These are phyloP conservation scores for Panagrolaimus sp. DNA, from an alignment of 1,140 invertebrate genomes.

Conservation along the genomic window DNA sequence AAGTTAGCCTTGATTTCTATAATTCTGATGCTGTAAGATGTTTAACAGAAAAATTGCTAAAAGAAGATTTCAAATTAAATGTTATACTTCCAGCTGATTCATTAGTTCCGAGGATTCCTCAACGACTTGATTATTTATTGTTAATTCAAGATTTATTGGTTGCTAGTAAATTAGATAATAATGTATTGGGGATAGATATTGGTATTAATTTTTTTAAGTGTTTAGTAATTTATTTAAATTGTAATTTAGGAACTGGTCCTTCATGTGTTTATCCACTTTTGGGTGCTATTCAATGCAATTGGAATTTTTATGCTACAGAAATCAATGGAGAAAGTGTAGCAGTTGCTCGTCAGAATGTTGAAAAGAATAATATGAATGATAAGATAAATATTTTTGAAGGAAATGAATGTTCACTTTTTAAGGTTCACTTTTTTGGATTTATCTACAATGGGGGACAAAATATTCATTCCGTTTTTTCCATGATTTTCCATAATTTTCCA, in stretches of 20 bases:
- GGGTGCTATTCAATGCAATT: conserved; percentile 68
- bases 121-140: conserved; percentile 85
- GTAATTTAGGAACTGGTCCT: conserved; percentile 71
- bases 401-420: conserved; percentile 16
- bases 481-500: too few relatives aligned
- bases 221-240: conserved; percentile 19
- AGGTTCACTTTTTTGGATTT: conserved; percentile 14
- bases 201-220: conserved; percentile 25
- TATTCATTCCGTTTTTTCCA: too few relatives aligned
- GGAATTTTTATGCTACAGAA: conserved; percentile 80
- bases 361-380: conserved; percentile 67
- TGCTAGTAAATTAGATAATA: conserved; percentile 18
- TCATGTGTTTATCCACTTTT: conserved; percentile 84
- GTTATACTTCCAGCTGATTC: conserved; percentile 74
- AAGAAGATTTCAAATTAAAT: conserved; percentile 77
- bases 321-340: conserved; percentile 69
- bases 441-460: too few relatives aligned
- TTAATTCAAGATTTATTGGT: conserved; percentile 78
- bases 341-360: conserved; percentile 72
- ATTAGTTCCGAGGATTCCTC: conserved; percentile 81
- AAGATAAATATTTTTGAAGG: conserved; percentile 62
- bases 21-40: conserved; percentile 70
- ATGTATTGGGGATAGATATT: conserved; percentile 38
- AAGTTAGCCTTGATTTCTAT: conserved; percentile 74
- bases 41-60: conserved; percentile 73